Base-by-base conservation (phyloP, 2,888 invertebrate species). In the Zygogramma bicolorata region DNA sequence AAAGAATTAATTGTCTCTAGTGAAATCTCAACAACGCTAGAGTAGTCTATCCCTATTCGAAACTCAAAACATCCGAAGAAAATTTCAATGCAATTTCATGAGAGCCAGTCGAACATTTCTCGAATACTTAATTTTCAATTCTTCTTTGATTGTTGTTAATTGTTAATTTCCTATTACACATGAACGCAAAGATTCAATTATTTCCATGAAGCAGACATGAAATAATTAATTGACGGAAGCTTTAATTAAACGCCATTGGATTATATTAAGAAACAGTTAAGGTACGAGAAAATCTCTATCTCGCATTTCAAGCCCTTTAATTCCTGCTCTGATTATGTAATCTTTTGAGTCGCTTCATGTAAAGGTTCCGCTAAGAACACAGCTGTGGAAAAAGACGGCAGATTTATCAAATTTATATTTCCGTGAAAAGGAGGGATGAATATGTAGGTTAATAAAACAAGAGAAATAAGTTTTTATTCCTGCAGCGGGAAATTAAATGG, bases 361-460 rank as follows among this genome's bases (percentile, higher is more conserved):
- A 71, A 61, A 70, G 66, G 67, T 70, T 67, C 71, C 34, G 68
- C 66, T 40, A 70, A 69, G 74, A 76, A 76, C 68, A 70, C 67
- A 75, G 71, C 73, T 34, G 61, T 71, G 71, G 73, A 73, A 74
- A 76, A 77, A 68, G 40, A 63, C 40, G 29, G 61, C 46, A 46
- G 63, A 46, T 46, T 46, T 63, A 63, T 63, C 75, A 71, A 75
- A 70, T 72, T 75, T 72, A 75, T 75, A 68, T 60, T 75, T 77
- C 75, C 75, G 70, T 71, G 46, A 46, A 66, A 73, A 68, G 59
- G 67, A 68, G 63, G 71, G 71, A 76, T 53, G 53, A 15, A 53
- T 25, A 53, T 53, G 53, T 53, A 53, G 53, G 53, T 53, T 53
- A 53, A 53, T 27, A 53, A 53, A 53, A 53, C 53, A 25, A 27